These are phyloP conservation scores for Arge pagana DNA, from an alignment of 2,888 invertebrate species.

Conservation along the genomic window DNA sequence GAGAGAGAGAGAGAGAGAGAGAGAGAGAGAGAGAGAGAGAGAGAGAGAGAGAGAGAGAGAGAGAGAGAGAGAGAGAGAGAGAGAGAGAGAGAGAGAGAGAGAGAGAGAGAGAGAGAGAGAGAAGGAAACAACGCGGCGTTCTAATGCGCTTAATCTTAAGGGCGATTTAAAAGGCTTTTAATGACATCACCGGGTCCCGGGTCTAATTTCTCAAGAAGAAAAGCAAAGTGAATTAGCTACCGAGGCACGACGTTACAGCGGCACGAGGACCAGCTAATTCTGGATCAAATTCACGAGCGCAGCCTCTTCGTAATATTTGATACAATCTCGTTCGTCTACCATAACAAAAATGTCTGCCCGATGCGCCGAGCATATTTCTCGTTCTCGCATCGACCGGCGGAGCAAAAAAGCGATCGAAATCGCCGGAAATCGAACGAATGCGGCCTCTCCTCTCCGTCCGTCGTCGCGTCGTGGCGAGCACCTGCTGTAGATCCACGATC, in stretches of 20 bases:
- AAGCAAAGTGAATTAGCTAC: constrained; percentile 8
- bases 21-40: not conserved
- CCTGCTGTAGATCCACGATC: too few species aligned
- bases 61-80: constrained; percentile 28
- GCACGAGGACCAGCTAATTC: constrained; percentile 12
- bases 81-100: not conserved
- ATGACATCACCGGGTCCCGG: constrained; percentile 48
- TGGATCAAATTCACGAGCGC: constrained; percentile 13
- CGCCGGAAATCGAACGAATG: constrained; percentile 7
- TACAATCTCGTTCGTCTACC: not conserved
- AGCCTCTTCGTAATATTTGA: not conserved
- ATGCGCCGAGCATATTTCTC: not conserved
- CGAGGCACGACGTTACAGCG: not conserved
- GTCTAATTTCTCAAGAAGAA: constrained; percentile 43
- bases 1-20: not conserved
- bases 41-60: constrained; percentile 25
- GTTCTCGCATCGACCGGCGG: not conserved
- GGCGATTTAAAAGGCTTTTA: constrained; percentile 58
- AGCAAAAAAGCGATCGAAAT: too few species aligned
- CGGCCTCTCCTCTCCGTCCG: too few species aligned
- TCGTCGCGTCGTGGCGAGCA: too few species aligned
- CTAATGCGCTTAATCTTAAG: constrained; percentile 40
- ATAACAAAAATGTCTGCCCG: not conserved
- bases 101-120: not conserved
- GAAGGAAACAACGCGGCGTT: constrained; percentile 8